These are phyloP conservation scores for Solenopsis fugax DNA, from an alignment of 1,140 invertebrate species.

Conservation along the genomic window DNA sequence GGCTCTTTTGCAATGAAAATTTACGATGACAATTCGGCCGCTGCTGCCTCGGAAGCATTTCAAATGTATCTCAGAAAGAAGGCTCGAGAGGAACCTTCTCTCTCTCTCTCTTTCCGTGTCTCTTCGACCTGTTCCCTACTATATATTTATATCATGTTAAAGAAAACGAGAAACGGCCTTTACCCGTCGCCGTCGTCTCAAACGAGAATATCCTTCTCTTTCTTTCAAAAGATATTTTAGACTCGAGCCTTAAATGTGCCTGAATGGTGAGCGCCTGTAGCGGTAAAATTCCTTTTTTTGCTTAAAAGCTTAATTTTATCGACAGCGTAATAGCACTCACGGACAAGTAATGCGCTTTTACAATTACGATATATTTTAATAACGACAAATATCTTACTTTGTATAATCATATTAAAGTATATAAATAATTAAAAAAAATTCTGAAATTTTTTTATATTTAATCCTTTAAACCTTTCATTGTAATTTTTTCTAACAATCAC, in stretches of 20 bases:
- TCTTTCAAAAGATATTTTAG: neutral
- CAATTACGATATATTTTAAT: neutral
- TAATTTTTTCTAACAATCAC: neutral
- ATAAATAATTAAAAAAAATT: neutral
- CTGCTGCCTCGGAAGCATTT: constrained; percentile 37
- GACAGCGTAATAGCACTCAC: neutral
- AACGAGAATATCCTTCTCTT: neutral
- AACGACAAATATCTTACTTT: neutral
- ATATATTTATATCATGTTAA: constrained; percentile 35
- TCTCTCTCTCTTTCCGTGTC: neutral
- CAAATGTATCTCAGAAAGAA: constrained; percentile 30
- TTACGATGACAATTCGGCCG: constrained; percentile 35
- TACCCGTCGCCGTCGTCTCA: neutral
- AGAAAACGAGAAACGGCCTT: constrained; percentile 9
- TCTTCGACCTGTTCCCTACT: constrained; percentile 6
- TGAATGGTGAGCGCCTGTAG: neutral
- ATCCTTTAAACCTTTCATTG: neutral
- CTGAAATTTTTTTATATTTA: neutral
- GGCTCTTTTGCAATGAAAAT: constrained; percentile 48
- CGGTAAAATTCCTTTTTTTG: neutral
- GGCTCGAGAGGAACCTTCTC: neutral
- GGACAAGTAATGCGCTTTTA: neutral
- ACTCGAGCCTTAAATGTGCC: neutral
- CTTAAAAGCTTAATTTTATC: constrained; percentile 35
- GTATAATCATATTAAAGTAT: neutral